Base-by-base conservation (phyloP, 2,113 vertebrate genomes). In the Myiozetetes cayanensis region DNA sequence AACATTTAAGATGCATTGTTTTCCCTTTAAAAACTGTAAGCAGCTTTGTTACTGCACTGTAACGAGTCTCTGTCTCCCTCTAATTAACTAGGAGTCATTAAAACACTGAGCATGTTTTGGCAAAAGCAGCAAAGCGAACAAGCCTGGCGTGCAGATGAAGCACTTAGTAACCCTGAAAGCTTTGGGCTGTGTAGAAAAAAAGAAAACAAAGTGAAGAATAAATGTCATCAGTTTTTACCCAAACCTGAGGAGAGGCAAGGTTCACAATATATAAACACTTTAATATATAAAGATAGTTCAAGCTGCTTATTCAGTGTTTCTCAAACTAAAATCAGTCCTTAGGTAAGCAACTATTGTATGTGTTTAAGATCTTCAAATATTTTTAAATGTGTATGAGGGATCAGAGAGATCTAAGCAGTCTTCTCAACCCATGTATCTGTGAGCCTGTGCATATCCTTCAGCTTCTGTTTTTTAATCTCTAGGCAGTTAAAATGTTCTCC, bases 71-170 rank as follows among this genome's bases (percentile, higher is more conserved):
- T 58, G 58, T 91, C 75, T 83, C 86, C 39, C 37, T 88, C 39
- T 93, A 90, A 93, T 96, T 93, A 95, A 85, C 85, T 92, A 53
- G 73, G 61, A 81, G 41, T 94, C 92, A 94, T 97, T 96, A 94
- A 88, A 93, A 95, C 70, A 90, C 94, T 72, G 58, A 96, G 78
- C 90, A 92, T 95, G 92, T 84, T 95, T 92, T 94, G 83, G 90
- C 90, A 94, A 90, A 93, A 70, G 68, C 83, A 97, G 70, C 83
- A 85, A 75, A 94, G 76, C 2, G 37, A 94, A 90, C 76, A 89
- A 88, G 75, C 65, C 79, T 94, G 76, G 93, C 61, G 39, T 92
- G 70, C 83, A 96, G 72, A 96, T 90, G 85, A 97, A 94, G 65
- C 73, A 46, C 68, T 90, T 89, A 65, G 86, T 72, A 92, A 94